Conservation (phyloP, 2,113 vertebrate species). For the Hippocampus mohnikei region DNA sequence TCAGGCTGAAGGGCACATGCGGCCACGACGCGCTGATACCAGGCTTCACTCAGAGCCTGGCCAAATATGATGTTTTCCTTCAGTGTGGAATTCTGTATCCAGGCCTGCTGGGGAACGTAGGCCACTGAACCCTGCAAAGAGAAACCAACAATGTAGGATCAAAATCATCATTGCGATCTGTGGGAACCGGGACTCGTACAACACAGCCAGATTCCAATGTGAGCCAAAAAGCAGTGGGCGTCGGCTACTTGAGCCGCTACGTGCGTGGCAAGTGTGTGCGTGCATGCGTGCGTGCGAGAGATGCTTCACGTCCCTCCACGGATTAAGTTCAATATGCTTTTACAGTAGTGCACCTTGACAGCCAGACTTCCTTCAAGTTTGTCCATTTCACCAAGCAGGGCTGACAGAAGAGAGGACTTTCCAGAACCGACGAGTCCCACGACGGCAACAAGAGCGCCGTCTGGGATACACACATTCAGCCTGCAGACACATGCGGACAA, state of each 20-base stretch:
- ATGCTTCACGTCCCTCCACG: no score
- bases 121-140: slow-evolving; percentile 82
- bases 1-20: slow-evolving; percentile 88
- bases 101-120: slow-evolving; percentile 93
- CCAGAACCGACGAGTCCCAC: slow-evolving; percentile 94
- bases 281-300: no score
- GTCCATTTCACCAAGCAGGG: slow-evolving; percentile 92
- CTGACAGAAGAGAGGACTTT: slow-evolving; percentile 90
- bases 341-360: slow-evolving; percentile 77
- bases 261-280: no score
- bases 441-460: slow-evolving; percentile 86
- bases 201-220: no score
- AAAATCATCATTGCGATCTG: no score
- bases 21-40: slow-evolving; percentile 80
- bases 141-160: neutral
- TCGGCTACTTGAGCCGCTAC: no score
- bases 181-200: no score
- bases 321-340: neutral
- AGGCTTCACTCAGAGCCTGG: slow-evolving; percentile 69
- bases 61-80: slow-evolving; percentile 88
- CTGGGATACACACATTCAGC: slow-evolving; percentile 81
- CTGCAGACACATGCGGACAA: slow-evolving; percentile 56
- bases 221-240: no score
- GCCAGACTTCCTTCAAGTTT: slow-evolving; percentile 81
- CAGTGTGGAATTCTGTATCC: slow-evolving; percentile 92